Evolutionary conservation across 2,797 vertebrate genomes (phyloP).

Genomic region (Onychomys torridus): DNA sequence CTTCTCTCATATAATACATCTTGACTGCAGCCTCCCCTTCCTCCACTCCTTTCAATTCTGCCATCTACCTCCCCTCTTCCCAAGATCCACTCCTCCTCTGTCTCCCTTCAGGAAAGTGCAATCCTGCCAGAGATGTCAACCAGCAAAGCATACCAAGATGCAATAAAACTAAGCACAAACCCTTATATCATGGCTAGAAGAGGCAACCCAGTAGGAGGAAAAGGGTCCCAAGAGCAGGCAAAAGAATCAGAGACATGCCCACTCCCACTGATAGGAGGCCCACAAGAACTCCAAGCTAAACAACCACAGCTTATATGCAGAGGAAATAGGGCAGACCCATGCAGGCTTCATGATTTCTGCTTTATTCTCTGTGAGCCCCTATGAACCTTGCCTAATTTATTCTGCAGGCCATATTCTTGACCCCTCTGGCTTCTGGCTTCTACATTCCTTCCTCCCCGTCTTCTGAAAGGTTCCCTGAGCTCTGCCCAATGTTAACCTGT

Average conservation of each 20-base stretch:
- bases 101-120: not conserved
- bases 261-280: not conserved
- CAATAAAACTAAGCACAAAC: not conserved
- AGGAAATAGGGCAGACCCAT: not conserved
- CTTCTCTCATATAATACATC: not conserved
- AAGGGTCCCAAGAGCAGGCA: not conserved
- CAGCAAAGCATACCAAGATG: not conserved
- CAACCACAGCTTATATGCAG: not conserved
- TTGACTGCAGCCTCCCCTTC: not conserved
- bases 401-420: not conserved
- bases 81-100: not conserved
- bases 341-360: not conserved
- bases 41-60: not conserved
- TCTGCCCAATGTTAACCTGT: not conserved
- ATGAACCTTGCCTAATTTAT: not conserved
- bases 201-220: not conserved
- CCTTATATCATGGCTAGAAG: not conserved
- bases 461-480: not conserved
- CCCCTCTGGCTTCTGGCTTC: not conserved
- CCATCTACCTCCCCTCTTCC: not conserved
- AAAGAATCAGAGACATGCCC: not conserved
- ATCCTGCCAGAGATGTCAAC: not conserved
- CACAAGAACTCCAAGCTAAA: not conserved
- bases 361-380: not conserved
- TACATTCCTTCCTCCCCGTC: not conserved